phyloP scores from a whole-genome alignment of 1,140 invertebrate species.

The Patella vulgata region DNA sequence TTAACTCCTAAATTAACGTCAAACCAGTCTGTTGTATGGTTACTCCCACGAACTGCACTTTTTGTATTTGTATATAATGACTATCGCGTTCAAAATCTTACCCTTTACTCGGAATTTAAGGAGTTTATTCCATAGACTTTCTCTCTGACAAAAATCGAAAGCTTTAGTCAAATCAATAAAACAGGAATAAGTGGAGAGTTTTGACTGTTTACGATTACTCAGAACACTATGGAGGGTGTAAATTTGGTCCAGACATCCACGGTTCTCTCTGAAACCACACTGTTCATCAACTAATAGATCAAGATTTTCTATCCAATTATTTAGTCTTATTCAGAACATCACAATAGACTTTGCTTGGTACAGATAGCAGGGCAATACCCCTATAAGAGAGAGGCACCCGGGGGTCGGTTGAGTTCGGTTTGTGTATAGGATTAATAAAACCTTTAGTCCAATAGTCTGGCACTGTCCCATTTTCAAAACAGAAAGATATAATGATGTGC shows the following conservation, averaged over 20 bases:
- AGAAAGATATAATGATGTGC: too few species aligned
- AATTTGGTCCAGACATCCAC: not conserved
- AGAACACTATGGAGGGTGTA: not conserved
- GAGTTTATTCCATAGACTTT: too few species aligned
- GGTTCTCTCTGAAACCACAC: not conserved
- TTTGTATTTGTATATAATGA: too few species aligned
- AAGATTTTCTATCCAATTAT: not conserved
- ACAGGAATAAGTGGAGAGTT: not conserved
- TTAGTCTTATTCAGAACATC: slow-evolving; percentile 3
- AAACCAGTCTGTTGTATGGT: too few species aligned
- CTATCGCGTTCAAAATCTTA: too few species aligned
- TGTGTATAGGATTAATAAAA: not conserved
- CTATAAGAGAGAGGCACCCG: not conserved
- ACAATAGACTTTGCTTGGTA: not conserved
- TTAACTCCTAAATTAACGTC: too few species aligned
- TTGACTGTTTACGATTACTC: not conserved
- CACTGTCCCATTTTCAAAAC: too few species aligned
- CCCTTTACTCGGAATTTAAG: too few species aligned
- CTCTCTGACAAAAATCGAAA: too few species aligned
- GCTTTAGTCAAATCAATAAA: too few species aligned
- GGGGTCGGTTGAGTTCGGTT: not conserved
- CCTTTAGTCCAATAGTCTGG: too few species aligned
- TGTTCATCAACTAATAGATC: slow-evolving; percentile 7
- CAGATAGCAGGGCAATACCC: slow-evolving; percentile 1
- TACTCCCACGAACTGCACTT: too few species aligned